A percentile compares a stretch with the other conserved stretches of the same genome.
Conservation (phyloP, 2,888 invertebrate species). For the Embidobia sp. region DNA sequence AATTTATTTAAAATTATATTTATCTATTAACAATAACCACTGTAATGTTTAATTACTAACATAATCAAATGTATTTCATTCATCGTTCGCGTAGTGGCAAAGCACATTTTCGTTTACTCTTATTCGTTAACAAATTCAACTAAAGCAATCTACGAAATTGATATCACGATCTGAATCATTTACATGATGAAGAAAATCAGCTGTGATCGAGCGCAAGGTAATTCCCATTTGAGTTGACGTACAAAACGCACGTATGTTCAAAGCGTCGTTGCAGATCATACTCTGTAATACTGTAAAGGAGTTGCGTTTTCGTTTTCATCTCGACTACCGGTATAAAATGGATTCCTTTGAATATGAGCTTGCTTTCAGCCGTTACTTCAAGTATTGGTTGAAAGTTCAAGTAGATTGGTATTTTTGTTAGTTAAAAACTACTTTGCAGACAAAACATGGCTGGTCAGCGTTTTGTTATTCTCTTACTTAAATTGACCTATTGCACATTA, state of each 20-base stretch:
- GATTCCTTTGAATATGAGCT: constrained; percentile 18
- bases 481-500: constrained; percentile 14
- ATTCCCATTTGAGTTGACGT: neutral
- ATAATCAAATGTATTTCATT: too few relatives aligned
- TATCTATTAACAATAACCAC: too few relatives aligned
- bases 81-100: too few relatives aligned
- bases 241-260: constrained; percentile 12
- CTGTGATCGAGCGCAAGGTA: constrained; percentile 4
- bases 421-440: constrained; percentile 24
- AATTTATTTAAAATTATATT: too few relatives aligned
- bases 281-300: constrained; percentile 11
- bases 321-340: constrained; percentile 6
- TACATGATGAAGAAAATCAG: constrained; percentile 1
- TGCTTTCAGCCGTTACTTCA: constrained; percentile 1
- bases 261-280: constrained; percentile 5
- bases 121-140: too few relatives aligned
- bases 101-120: too few relatives aligned
- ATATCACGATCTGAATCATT: too few relatives aligned
- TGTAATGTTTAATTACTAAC: too few relatives aligned
- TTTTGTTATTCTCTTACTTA: constrained; percentile 11
- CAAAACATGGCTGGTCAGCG: neutral
- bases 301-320: constrained; percentile 8
- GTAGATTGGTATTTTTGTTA: constrained; percentile 15
- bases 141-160: too few relatives aligned
- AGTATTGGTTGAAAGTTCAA: constrained; percentile 5